Percentiles rank a stretch among this genome's conserved stretches.
Conservation (phyloP, 2,113 vertebrate species). For the Cyanoramphus novaezelandiae region DNA sequence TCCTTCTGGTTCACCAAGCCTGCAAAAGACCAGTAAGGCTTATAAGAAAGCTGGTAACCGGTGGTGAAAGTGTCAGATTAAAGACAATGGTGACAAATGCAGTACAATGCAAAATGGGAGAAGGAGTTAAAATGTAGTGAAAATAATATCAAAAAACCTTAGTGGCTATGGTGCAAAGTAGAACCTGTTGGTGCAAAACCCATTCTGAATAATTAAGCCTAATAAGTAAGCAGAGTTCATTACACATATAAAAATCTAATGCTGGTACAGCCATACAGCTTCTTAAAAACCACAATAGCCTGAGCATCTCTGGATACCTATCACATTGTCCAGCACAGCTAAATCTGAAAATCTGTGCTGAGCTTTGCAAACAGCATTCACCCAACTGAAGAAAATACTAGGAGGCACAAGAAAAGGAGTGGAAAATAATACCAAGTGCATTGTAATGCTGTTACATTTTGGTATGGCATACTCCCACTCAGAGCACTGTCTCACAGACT, state of each 20-base stretch:
- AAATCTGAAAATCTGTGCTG: background rate
- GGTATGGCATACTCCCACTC: background rate
- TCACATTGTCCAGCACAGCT: background rate
- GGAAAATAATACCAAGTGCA: background rate
- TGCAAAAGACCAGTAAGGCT: background rate
- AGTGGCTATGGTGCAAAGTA: background rate
- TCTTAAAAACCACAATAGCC: background rate
- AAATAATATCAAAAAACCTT: background rate
- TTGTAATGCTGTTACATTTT: background rate
- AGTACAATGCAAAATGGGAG: background rate
- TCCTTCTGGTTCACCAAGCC: background rate
- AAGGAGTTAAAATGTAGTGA: background rate
- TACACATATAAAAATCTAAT: background rate
- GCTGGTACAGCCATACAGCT: background rate
- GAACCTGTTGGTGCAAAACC: background rate
- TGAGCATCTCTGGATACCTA: background rate
- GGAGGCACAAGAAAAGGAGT: background rate
- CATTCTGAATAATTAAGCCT: background rate
- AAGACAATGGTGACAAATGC: background rate
- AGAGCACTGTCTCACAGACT: background rate
- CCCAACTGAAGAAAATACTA: background rate
- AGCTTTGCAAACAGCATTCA: background rate
- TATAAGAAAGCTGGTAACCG: background rate
- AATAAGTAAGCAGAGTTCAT: background rate
- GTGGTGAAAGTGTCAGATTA: background rate